Conservation (phyloP, 2,113 vertebrate species). For the Aphelocoma coerulescens region DNA sequence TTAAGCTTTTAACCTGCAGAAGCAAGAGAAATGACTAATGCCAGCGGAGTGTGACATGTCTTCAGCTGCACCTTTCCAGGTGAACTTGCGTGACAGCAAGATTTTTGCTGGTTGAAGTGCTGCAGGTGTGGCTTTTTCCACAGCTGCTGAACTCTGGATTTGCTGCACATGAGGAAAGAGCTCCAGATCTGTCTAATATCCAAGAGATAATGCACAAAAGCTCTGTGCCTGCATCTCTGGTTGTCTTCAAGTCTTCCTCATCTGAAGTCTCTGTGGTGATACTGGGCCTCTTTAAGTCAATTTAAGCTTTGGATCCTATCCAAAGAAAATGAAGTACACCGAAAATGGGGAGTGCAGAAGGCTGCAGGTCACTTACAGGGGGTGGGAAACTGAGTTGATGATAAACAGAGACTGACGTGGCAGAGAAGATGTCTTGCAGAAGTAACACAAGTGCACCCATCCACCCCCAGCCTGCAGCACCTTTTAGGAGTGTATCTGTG, state of each 20-base stretch:
- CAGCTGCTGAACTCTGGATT: neutral
- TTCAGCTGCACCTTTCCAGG: neutral
- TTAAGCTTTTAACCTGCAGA: neutral
- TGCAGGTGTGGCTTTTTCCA: neutral
- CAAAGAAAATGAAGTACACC: neutral
- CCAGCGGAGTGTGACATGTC: neutral
- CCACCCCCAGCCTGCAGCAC: neutral
- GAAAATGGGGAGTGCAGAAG: neutral
- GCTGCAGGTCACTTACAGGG: neutral
- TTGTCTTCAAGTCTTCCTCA: neutral
- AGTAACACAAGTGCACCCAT: neutral
- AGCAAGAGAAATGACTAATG: neutral
- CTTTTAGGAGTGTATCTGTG: neutral
- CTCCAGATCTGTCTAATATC: neutral
- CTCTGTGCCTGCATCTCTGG: neutral
- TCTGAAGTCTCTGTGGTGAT: neutral
- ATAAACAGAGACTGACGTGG: neutral
- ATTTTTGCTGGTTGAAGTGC: neutral
- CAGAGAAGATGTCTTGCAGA: neutral
- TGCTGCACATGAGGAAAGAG: neutral
- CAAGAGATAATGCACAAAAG: neutral
- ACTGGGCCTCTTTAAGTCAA: neutral
- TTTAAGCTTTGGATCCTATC: slow-evolving; percentile 1
- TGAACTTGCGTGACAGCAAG: neutral
- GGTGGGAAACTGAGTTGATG: neutral